Conservation (phyloP, 35 echinoderm and acorn worm species). For the Strongylocentrotus purpuratus region DNA sequence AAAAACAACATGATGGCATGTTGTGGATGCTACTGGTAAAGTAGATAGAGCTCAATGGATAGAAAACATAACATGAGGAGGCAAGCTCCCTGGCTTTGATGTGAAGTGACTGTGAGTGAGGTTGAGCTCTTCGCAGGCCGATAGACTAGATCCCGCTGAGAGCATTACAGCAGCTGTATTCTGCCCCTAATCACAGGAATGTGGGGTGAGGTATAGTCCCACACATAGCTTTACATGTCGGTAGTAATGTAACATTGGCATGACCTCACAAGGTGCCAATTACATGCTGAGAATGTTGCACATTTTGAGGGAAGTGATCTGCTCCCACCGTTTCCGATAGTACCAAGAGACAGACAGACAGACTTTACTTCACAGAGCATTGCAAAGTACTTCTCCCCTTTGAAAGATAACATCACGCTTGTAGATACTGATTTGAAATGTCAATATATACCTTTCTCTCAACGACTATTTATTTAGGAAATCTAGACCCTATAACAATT, state of each 20-base stretch:
- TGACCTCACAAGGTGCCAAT: constrained; percentile 43
- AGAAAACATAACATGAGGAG: not conserved
- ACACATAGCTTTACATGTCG: constrained; percentile 34
- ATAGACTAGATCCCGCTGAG: constrained; percentile 30
- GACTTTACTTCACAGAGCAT: not conserved
- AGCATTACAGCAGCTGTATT: constrained; percentile 34
- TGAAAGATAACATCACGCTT: not conserved
- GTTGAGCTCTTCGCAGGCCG: not conserved
- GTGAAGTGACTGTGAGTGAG: constrained; percentile 12
- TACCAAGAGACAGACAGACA: not conserved
- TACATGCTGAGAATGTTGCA: constrained; percentile 39
- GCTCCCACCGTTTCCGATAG: constrained; percentile 1
- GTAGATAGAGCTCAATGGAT: not conserved
- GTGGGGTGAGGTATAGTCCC: constrained; percentile 32
- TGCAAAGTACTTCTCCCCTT: not conserved
- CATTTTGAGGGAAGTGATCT: not conserved
- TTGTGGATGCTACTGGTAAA: not conserved
- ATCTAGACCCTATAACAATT: not conserved
- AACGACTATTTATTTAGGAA: not conserved
- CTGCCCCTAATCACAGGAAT: not conserved
- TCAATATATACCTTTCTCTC: not conserved
- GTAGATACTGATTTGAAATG: constrained; percentile 12
- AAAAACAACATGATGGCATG: not conserved
- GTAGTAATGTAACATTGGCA: constrained; percentile 27
- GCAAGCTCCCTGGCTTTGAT: not conserved